phyloP scores from a whole-genome alignment of 2,113 vertebrate species.

The Corythaeola cristata region DNA sequence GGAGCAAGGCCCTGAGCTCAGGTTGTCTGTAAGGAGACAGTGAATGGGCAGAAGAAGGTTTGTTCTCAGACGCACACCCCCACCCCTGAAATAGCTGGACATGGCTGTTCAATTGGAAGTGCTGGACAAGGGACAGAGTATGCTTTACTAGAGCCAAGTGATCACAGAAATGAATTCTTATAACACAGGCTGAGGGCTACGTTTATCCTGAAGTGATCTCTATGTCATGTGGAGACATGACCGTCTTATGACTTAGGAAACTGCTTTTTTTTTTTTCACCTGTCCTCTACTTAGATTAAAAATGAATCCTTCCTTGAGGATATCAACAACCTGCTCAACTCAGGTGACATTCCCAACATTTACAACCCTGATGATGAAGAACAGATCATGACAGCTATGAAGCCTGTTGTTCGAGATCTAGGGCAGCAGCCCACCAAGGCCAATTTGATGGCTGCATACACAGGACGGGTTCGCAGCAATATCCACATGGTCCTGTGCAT shows the following conservation, averaged over 20 bases:
- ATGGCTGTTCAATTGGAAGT: not conserved
- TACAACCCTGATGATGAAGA: slow-evolving; percentile 87
- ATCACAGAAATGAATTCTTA: not conserved
- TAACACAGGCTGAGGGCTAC: not conserved
- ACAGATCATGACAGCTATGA: slow-evolving; percentile 84
- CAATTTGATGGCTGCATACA: slow-evolving; percentile 87
- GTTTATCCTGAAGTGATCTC: not conserved
- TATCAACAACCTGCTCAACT: slow-evolving; percentile 90
- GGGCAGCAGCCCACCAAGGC: slow-evolving; percentile 89
- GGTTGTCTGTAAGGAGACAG: not conserved
- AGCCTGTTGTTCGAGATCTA: slow-evolving; percentile 81
- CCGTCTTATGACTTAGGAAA: not conserved
- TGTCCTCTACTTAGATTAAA: slow-evolving; percentile 80
- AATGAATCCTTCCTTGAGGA: slow-evolving; percentile 92
- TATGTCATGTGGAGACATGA: not conserved
- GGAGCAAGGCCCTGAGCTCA: not conserved
- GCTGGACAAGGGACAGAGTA: not conserved
- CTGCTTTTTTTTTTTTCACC: not conserved
- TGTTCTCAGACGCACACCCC: not conserved
- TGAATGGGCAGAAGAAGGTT: not conserved
- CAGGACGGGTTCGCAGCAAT: slow-evolving; percentile 82
- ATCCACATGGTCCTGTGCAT: slow-evolving; percentile 92
- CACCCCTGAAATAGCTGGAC: not conserved
- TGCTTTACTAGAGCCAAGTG: not conserved
- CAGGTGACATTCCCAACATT: slow-evolving; percentile 88